Base-by-base conservation (phyloP, 2,888 invertebrate species). In the Ectobius pallidus region DNA sequence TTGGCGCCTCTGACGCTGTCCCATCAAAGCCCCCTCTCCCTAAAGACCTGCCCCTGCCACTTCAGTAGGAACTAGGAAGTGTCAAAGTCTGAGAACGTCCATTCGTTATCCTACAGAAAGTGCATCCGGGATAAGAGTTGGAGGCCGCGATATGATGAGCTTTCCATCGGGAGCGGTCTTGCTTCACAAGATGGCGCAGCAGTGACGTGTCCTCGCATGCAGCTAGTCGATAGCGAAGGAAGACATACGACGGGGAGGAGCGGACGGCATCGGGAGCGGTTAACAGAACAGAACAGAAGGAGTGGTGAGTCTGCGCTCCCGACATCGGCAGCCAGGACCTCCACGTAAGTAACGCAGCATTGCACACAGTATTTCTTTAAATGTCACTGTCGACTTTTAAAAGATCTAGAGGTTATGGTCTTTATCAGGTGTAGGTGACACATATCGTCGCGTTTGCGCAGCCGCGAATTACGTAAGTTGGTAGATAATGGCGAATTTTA, bases 101-200 rank as follows among this genome's bases (percentile, higher is more conserved):
- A n/a, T n/a, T n/a, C n/a, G n/a, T n/a, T n/a, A n/a, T n/a, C n/a
- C n/a, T n/a, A n/a, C n/a, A n/a, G n/a, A n/a, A n/a, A n/a, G n/a
- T n/a, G n/a, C n/a, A n/a, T n/a, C n/a, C n/a, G n/a, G n/a, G n/a
- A n/a, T n/a, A n/a, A n/a, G 30, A 58, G 1, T 1, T 58, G 25
- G 58, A 30, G 32, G 58, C 30, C 32, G 9, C 58, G 1, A 34
- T 34, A 25, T 22, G 58, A 58, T 30, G 32, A 30, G 58, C 27
- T 58, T 58, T 58, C 58, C 58, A 58, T 58, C 58, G 58, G 32
- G 32, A 58, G 58, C n/a, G n/a, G 58, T 25, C n/a, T 58, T 58
- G 58, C 58, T 58, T 6, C 9, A 25, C 58, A 58, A 58, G 58
- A 58, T 58, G 58, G 58, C 58, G 58, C 58, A 30, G 46, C 58